These are phyloP conservation scores for Mastomys natalensis DNA, from an alignment of 2,113 vertebrate species.

Conservation along the genomic window DNA sequence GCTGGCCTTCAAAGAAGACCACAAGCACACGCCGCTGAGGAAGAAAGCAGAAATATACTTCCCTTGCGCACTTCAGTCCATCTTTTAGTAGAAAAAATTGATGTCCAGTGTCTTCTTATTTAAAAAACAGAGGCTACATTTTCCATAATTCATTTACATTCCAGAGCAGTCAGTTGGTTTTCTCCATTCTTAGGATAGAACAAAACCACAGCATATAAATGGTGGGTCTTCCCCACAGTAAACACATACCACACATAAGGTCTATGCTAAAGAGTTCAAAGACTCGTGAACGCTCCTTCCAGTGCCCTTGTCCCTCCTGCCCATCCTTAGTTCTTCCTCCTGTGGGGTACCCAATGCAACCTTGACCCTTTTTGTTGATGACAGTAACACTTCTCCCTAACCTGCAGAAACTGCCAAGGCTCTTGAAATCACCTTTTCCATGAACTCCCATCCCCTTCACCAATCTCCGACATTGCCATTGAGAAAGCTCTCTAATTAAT, in stretches of 20 bases:
- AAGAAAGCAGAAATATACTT: background rate
- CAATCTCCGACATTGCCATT: background rate
- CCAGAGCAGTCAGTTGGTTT: background rate
- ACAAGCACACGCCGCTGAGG: slow-evolving; percentile 61
- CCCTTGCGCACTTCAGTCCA: slow-evolving; percentile 19
- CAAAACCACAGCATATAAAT: background rate
- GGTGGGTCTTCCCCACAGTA: background rate
- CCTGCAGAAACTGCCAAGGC: background rate
- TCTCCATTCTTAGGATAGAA: background rate
- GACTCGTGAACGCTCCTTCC: no score
- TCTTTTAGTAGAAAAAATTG: slow-evolving; percentile 19
- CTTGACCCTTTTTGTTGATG: background rate
- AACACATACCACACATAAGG: background rate
- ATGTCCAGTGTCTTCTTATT: background rate
- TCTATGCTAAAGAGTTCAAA: background rate
- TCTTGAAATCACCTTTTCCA: slow-evolving; percentile 23
- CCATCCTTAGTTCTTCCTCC: background rate
- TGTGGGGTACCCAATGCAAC: background rate
- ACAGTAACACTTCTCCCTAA: background rate
- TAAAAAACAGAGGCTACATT: slow-evolving; percentile 20
- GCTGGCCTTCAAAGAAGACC: slow-evolving; percentile 47
- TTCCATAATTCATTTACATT: slow-evolving; percentile 31
- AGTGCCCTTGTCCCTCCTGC: background rate
- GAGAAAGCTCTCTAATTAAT: slow-evolving; percentile 6
- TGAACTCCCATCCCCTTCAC: background rate